These are phyloP conservation scores for Venusia cambrica DNA, from an alignment of 2,888 invertebrate species.

Conservation along the genomic window DNA sequence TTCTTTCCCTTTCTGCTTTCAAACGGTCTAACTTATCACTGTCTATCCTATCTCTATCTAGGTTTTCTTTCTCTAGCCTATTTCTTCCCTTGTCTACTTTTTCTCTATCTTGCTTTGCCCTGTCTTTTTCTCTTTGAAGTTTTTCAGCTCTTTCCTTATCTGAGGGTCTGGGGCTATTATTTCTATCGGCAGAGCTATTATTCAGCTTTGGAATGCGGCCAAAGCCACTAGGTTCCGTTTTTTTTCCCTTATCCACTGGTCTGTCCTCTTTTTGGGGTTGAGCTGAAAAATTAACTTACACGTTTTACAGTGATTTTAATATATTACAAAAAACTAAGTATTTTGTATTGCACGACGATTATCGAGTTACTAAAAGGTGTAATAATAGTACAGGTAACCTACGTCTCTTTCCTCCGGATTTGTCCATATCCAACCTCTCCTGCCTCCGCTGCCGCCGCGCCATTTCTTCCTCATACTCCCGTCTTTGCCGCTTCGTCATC, in stretches of 20 bases:
- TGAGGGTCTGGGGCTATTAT: conserved; percentile 47
- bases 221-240: conserved; percentile 51
- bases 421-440: conserved; percentile 63
- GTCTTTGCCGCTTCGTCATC: conserved; percentile 90
- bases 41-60: conserved; percentile 54
- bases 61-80: conserved; percentile 38
- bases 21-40: conserved; percentile 61
- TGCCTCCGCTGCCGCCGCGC: conserved; percentile 80
- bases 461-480: conserved; percentile 87
- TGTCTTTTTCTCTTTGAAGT: conserved; percentile 38
- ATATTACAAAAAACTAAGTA: no score
- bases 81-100: conserved; percentile 37
- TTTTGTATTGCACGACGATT: no score
- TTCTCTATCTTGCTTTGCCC: conserved; percentile 32
- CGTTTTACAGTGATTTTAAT: no score
- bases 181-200: conserved; percentile 50
- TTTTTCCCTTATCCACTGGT: conserved; percentile 53
- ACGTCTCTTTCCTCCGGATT: conserved; percentile 48
- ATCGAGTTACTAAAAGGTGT: no score
- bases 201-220: conserved; percentile 79
- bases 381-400: no score
- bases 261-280: conserved; percentile 52
- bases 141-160: conserved; percentile 45
- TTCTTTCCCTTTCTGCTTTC: conserved; percentile 66
- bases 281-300: conserved; percentile 36